These are phyloP conservation scores for Calyptommatus sinebrachiatus DNA, from an alignment of 2,113 vertebrate genomes.

Conservation along the genomic window DNA sequence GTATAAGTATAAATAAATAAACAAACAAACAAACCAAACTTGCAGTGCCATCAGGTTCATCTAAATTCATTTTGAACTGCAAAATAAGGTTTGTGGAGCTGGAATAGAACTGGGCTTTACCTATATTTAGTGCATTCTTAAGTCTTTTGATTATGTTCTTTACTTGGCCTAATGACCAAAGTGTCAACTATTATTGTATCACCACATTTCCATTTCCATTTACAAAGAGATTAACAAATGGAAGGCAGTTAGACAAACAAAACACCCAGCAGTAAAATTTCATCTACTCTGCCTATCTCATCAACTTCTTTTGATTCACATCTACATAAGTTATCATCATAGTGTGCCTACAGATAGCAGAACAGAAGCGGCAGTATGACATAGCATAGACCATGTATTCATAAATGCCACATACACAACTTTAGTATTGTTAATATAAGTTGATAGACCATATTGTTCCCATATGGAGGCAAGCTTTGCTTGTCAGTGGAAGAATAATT, in stretches of 20 bases:
- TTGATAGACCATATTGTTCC: background rate
- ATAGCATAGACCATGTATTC: background rate
- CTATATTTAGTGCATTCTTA: no score
- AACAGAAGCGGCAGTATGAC: background rate
- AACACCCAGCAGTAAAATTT: background rate
- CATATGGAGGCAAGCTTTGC: background rate
- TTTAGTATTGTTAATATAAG: background rate
- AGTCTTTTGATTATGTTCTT: background rate
- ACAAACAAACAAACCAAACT: no score
- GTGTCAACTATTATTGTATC: background rate
- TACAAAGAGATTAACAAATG: background rate
- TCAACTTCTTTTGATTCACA: constrained; percentile 3
- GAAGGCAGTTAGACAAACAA: constrained; percentile 4
- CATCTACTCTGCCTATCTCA: background rate
- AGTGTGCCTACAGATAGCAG: background rate
- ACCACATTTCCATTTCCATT: background rate
- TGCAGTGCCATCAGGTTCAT: no score
- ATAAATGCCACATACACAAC: background rate
- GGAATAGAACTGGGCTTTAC: no score
- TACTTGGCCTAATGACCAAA: background rate
- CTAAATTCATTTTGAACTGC: no score
- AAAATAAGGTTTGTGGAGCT: no score
- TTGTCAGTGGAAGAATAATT: background rate
- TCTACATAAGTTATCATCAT: constrained; percentile 12
- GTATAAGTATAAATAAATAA: no score